Base-by-base conservation (phyloP, 2,113 vertebrate species). In the Oncorhynchus kisutch region DNA sequence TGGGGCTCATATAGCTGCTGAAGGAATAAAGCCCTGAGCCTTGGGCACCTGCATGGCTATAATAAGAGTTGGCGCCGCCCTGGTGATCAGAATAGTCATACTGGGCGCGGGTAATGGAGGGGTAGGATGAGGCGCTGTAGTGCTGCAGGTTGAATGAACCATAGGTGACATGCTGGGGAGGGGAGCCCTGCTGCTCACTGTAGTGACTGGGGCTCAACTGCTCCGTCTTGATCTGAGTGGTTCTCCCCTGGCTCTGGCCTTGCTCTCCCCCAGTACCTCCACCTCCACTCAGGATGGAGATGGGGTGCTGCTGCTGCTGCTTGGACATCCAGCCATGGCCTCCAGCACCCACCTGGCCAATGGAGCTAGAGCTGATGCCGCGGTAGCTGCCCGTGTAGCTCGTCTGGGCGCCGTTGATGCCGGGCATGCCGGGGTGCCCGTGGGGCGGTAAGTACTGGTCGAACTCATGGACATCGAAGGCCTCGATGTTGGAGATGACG, bases 401-500 rank as follows among this genome's bases (percentile, higher is more conserved):
- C 5, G 93, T 92, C 78, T 94, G 96, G 73, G 24, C 88, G 1
- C 76, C 88, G 64, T 57, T 57, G 54, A 20, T 6, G 18, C 91
- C 91, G 0, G 92, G 89, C 71, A 93, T 88, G 13, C 94, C 95
- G 0, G 96, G 92, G 72, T 98, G 97, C 0, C 97, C 96, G 22
- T 98, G 97, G 67, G 96, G 96, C 0, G 98, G 98, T 73, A 99
- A 94, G 90, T 99, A 99, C 90, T 99, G 98, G 82, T 99, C 97
- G 2, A 99, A 99, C 83, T 99, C 98, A 1, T 97, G 96, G 39
- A 99, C 97, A 49, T 99, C 97, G 1, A 99, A 98, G 86, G 96
- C 95, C 84, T 97, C 97, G n/a, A 99, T 98, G 94, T 97, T 98
- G 90, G 96, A 98, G 93, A 99, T 99, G 91, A 99, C 97, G 1